Evolutionary conservation across 2,888 invertebrate genomes (phyloP).

Genomic region (Priapulus caudatus): DNA sequence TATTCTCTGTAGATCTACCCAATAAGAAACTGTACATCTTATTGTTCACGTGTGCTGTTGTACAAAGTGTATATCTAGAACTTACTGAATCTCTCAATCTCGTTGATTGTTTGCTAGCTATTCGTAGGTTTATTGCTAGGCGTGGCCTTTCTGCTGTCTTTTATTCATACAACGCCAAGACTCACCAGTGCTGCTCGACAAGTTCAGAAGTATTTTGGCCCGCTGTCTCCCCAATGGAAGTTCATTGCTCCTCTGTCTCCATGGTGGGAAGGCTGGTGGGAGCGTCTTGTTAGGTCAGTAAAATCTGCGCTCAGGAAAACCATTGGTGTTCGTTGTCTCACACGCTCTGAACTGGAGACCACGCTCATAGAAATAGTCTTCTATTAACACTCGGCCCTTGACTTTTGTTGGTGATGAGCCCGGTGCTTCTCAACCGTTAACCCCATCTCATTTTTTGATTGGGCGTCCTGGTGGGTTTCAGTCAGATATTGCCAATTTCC

Average conservation of each 20-base stretch:
- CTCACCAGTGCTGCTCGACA: background rate
- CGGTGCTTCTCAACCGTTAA: too few relatives aligned
- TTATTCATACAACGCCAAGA: too few relatives aligned
- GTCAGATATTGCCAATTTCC: too few relatives aligned
- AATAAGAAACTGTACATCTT: slow-evolving; percentile 8
- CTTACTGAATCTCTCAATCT: slow-evolving; percentile 6
- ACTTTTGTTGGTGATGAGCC: slow-evolving; percentile 9
- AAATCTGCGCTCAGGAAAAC: slow-evolving; percentile 13
- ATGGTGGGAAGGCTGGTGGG: slow-evolving; percentile 15
- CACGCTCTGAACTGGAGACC: slow-evolving; percentile 7
- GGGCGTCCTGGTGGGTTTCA: too few relatives aligned
- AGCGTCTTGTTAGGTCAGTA: slow-evolving; percentile 7
- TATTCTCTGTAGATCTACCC: slow-evolving; percentile 5
- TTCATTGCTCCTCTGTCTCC: slow-evolving; percentile 11
- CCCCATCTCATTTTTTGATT: too few relatives aligned
- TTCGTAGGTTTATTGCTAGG: slow-evolving; percentile 5
- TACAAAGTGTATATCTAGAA: slow-evolving; percentile 9
- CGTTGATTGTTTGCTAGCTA: slow-evolving; percentile 6
- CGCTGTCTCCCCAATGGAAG: slow-evolving; percentile 10
- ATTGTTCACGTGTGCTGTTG: slow-evolving; percentile 12
- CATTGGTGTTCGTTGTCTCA: slow-evolving; percentile 2
- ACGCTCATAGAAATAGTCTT: slow-evolving; percentile 4
- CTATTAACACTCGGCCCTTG: slow-evolving; percentile 6
- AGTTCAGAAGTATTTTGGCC: slow-evolving; percentile 4
- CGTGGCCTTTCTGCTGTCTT: slow-evolving; percentile 6